Base-by-base conservation (phyloP, 2,888 invertebrate genomes). In the Cactoblastis cactorum region DNA sequence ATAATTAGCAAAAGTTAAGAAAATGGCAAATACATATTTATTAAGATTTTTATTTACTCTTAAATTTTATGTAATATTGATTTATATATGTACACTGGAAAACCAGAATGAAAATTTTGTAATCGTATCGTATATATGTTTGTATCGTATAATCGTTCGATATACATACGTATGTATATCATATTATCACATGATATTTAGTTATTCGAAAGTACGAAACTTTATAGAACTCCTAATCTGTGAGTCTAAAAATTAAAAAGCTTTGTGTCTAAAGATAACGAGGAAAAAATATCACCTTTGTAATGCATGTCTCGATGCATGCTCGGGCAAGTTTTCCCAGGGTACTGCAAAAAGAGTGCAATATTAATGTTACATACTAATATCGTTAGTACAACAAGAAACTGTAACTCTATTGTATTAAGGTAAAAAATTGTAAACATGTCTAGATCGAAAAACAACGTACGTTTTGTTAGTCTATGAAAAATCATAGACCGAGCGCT, bases 231-330 rank as follows among this genome's bases (percentile, higher is more conserved):
- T 22, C 6, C 6, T 4, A 4, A 22, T 22, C 6, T 28, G 8
- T 28, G 8, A 28, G 12, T 22, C 12, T 12, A 22, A 12, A 22
- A 39, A 3, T 9, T 43, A 28, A 33, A 24, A 45, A 33, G 18
- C 12, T 14, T 18, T 18, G 6, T 11, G 18, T 12, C 33, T 46
- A 33, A 45, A 46, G 9, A 34, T 46, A 34, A 34, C 18, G 9
- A 34, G 18, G 2, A 46, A 46, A 34, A 34, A 46, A 46, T 4
- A 12, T 33, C 87, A 95, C 95, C 95, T 94, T 95, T 96, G 83
- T 97, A 97, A 90, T 96, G 95, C 87, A 96, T 95, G 77, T 96
- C 96, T 83, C 94, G 94, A 90, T 96, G 94, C 97, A 97, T 97
- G 72, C 95, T 96, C 52, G 96, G 96, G 83, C 96, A 96, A 77